Evolutionary conservation across 2,113 vertebrate genomes (phyloP), one percentile per base, ranked within the genome.

Genomic region (Atrichornis clamosus): DNA sequence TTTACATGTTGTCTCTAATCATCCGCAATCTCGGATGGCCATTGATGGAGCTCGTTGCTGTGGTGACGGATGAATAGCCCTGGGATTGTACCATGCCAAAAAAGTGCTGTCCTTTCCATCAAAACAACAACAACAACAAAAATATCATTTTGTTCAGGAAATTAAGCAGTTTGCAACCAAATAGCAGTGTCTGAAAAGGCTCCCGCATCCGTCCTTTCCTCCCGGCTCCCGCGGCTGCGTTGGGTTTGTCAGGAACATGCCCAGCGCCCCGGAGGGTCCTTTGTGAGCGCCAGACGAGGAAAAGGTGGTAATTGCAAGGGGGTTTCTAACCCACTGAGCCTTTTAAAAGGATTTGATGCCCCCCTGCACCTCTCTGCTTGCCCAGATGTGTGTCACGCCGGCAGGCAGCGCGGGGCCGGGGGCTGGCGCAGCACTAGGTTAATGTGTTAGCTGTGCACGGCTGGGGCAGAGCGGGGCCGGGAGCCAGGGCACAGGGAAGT

Each of bases 11-110:
- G 94, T 95, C 94, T 97, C 94, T 97, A 97, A 97, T 97, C 95
- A 96, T 93, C 94, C 4, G 78, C 96, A 97, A 95, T 97, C 96
- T 95, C 69, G 27, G 90, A 67, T 92, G 93, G 90, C 96, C 96
- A 93, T 97, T 96, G 96, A 96, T 95, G 96, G 97, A 95, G 91
- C 89, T 68, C 12, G 97, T 97, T 97, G 97, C 96, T 91, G 93
- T 97, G 97, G 96, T 13, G 87, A 97, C 90, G 47, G 89, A 92
- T 96, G 97, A 97, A 97, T 96, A 96, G 97, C 92, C 87, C 87
- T 32, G 82, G 93, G 91, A 88, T 90, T 47, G 93, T 94, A 91
- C 91, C 96, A 96, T 67, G 92, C 92, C 94, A 89, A 95, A 95
- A 94, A 96, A 90, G 96, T 95, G 92, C 95, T 62, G 69, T 91